phyloP scores from a whole-genome alignment of 1,140 invertebrate genomes.

The Drosophila mojavensis region DNA sequence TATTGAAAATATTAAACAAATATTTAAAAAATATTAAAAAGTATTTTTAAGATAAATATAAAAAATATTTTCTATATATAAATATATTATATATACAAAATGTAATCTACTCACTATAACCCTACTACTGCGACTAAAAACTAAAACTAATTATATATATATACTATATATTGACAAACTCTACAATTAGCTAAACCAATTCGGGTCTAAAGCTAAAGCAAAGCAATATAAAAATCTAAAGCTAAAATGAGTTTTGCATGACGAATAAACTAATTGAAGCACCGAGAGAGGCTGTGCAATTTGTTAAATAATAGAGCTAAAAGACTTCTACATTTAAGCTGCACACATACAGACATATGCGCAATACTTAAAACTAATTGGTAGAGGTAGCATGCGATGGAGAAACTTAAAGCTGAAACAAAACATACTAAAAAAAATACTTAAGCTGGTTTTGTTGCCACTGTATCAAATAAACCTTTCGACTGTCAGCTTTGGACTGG shows the following conservation, averaged over 20 bases:
- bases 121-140: too few species aligned
- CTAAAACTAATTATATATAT: too few species aligned
- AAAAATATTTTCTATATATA: too few species aligned
- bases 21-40: too few species aligned
- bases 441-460: not conserved
- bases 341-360: not conserved
- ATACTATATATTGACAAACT: too few species aligned
- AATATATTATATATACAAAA: too few species aligned
- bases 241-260: slow-evolving; percentile 18
- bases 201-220: not conserved
- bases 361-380: too few species aligned
- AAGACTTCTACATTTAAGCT: not conserved
- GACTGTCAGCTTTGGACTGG: not conserved
- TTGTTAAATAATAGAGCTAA: slow-evolving; percentile 1
- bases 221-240: slow-evolving; percentile 1
- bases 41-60: too few species aligned
- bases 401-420: not conserved
- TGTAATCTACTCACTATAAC: too few species aligned
- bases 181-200: too few species aligned
- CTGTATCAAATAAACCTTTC: not conserved
- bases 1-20: too few species aligned
- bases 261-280: not conserved
- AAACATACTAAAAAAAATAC: too few species aligned
- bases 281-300: slow-evolving; percentile 9
- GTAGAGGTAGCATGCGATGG: slow-evolving; percentile 2